Evolutionary conservation across 2,888 invertebrate genomes (phyloP).

Genomic region (Xestia c-nigrum): DNA sequence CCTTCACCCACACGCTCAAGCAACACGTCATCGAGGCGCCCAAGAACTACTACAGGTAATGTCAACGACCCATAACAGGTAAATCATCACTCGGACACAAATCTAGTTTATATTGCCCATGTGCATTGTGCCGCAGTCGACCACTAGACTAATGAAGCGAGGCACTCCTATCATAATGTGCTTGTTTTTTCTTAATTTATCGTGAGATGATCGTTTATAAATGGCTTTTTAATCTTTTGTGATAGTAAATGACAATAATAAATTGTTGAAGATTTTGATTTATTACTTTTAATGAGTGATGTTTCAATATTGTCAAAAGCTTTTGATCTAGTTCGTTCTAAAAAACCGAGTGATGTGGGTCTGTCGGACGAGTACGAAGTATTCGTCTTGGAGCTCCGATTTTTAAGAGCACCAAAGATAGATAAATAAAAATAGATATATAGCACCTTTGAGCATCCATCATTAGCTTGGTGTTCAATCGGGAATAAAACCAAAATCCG

Average conservation of each 20-base stretch:
- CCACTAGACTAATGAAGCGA: background rate
- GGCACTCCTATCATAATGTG: background rate
- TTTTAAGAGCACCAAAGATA: too few species aligned
- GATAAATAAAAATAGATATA: too few species aligned
- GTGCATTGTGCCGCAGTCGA: background rate
- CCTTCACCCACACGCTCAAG: slow-evolving; percentile 94
- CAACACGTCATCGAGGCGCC: slow-evolving; percentile 93
- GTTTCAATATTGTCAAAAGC: background rate
- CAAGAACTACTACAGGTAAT: slow-evolving; percentile 93
- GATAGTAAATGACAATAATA: background rate
- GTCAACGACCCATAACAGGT: too few species aligned
- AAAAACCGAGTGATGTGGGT: too few species aligned
- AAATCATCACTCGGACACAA: background rate
- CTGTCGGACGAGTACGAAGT: too few species aligned
- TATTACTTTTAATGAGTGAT: background rate
- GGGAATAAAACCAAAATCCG: too few species aligned
- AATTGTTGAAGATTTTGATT: background rate
- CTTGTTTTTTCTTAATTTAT: background rate
- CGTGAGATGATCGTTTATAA: background rate
- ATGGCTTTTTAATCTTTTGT: background rate
- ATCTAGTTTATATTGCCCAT: too few species aligned
- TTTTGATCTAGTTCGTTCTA: too few species aligned
- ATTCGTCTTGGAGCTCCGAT: too few species aligned
- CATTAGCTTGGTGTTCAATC: too few species aligned
- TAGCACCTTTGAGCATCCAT: too few species aligned